Conservation (phyloP, 2,797 vertebrate genomes). For the Pantherophis vulpinus region DNA sequence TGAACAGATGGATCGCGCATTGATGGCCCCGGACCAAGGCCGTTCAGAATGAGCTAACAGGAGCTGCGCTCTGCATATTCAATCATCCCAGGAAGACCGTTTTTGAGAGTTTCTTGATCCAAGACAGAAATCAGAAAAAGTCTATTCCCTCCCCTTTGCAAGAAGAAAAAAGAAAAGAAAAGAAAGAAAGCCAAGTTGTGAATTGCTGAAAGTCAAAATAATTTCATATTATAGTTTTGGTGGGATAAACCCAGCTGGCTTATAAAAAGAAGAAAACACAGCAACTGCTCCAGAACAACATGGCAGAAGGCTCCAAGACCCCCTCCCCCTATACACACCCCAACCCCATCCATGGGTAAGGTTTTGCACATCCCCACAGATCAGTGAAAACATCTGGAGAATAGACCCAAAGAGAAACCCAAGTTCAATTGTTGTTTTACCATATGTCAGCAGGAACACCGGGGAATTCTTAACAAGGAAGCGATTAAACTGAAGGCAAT, state of each 20-base stretch:
- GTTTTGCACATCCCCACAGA: not conserved
- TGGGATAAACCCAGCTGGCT: not conserved
- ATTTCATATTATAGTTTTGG: constrained; percentile 9
- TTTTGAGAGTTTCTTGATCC: not conserved
- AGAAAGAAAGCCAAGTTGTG: not conserved
- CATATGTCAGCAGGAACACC: not conserved
- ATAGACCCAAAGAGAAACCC: not conserved
- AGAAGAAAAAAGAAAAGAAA: not conserved
- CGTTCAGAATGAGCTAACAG: not conserved
- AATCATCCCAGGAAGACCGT: not conserved
- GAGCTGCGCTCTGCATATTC: not conserved
- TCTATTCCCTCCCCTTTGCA: not conserved
- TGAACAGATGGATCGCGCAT: not conserved
- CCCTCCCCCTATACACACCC: not conserved
- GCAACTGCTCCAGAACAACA: not conserved
- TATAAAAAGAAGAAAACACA: not conserved
- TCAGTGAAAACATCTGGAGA: constrained; percentile 28
- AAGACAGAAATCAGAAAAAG: not conserved
- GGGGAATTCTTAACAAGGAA: constrained; percentile 22
- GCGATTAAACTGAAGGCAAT: not conserved
- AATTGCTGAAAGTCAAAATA: constrained; percentile 3
- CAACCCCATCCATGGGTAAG: not conserved
- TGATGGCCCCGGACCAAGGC: not conserved
- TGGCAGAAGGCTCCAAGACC: not conserved
- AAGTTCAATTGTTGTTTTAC: constrained; percentile 1